phyloP scores from a whole-genome alignment of 2,888 invertebrate species.

The Eupeodes luniger region DNA sequence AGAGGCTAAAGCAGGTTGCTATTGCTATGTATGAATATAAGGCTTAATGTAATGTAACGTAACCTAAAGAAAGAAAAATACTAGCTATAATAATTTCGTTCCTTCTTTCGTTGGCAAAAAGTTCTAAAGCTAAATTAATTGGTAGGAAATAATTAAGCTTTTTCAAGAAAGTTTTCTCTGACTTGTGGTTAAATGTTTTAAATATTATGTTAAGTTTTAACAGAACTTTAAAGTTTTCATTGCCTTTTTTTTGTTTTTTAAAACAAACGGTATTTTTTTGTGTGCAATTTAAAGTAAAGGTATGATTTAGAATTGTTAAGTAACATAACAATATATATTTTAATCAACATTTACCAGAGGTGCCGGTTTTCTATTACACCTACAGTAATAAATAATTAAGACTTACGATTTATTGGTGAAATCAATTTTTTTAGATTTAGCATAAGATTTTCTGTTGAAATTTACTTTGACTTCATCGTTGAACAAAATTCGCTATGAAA shows the following conservation, averaged over 20 bases:
- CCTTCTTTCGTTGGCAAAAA: constrained; percentile 31
- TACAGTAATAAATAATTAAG: no score
- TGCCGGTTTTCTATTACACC: no score
- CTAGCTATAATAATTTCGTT: constrained; percentile 68
- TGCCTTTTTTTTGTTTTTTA: neutral
- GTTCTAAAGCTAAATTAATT: constrained; percentile 74
- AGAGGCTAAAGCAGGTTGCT: neutral
- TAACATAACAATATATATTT: no score
- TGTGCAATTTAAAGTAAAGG: no score
- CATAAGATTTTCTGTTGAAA: no score
- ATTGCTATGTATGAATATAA: neutral
- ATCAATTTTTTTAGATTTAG: no score
- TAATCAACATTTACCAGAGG: no score
- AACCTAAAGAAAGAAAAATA: neutral
- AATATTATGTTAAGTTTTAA: neutral
- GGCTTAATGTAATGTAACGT: constrained; percentile 45
- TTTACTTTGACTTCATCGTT: no score
- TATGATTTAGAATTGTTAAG: no score
- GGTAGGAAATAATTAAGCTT: constrained; percentile 76
- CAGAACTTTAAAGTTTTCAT: neutral
- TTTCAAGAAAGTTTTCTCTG: constrained; percentile 64
- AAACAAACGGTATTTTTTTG: neutral
- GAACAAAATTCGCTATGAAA: no score
- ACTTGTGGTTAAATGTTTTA: constrained; percentile 41
- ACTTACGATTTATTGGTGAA: no score